A percentile compares a stretch with the other conserved stretches of the same genome.
Conservation (phyloP, 2,888 invertebrate species). For the Mesorhabditis spiculigera region DNA sequence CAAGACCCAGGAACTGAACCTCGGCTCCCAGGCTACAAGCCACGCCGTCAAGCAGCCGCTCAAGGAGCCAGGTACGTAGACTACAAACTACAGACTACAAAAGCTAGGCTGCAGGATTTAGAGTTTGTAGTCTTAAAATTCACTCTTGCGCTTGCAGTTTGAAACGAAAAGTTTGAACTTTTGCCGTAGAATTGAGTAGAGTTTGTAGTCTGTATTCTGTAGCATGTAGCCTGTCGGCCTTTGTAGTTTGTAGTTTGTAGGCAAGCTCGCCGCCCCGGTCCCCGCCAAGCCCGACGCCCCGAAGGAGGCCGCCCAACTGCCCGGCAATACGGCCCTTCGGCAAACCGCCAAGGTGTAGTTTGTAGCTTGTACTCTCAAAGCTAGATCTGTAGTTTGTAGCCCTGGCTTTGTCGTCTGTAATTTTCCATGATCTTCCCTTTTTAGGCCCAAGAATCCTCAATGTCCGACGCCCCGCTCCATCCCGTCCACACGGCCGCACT, state of each 20-base stretch:
- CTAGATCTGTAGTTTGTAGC: background rate
- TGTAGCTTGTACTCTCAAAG: background rate
- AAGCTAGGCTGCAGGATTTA: background rate
- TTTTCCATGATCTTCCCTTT: conserved; percentile 3
- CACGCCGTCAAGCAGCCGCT: background rate
- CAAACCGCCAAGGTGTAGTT: conserved; percentile 30
- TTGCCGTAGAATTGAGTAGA: background rate
- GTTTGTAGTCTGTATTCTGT: too few species aligned
- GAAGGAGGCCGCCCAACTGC: conserved; percentile 16
- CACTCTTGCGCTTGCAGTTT: too few species aligned
- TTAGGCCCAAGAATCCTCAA: conserved; percentile 26
- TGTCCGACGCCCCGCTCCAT: conserved; percentile 2
- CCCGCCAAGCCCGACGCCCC: conserved; percentile 13
- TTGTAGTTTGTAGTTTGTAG: background rate
- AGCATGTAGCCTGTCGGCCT: too few species aligned
- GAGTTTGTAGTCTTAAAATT: too few species aligned
- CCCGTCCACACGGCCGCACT: background rate
- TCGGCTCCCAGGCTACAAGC: background rate
- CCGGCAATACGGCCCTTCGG: conserved; percentile 27
- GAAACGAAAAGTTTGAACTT: background rate
- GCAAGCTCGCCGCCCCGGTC: background rate
- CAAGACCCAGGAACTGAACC: background rate
- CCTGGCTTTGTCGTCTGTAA: too few species aligned
- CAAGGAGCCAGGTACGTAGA: conserved; percentile 2
- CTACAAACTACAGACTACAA: background rate